These are phyloP conservation scores for Streptopelia turtur DNA, from an alignment of 2,797 vertebrate species.

Conservation along the genomic window DNA sequence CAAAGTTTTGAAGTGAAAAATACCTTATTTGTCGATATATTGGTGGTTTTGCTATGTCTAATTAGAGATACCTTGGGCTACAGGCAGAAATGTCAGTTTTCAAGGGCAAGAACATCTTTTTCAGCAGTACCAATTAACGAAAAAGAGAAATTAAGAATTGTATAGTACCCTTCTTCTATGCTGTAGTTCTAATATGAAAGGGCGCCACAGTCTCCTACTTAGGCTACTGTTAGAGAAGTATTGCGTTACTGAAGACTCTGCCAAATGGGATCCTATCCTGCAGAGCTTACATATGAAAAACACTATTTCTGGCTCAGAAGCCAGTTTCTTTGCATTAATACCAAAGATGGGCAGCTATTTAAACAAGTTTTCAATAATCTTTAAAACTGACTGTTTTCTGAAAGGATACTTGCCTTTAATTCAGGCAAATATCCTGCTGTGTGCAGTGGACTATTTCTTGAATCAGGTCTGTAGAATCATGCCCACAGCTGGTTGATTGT, in stretches of 20 bases:
- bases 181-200: neutral
- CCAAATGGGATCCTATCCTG: neutral
- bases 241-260: neutral
- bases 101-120: conserved; percentile 11
- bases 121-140: neutral
- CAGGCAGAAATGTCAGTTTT: neutral
- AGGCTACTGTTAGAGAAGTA: neutral
- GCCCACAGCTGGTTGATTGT: neutral
- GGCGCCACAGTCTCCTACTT: neutral
- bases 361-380: neutral
- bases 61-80: neutral
- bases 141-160: neutral
- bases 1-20: neutral
- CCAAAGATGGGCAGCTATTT: neutral
- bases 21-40: neutral
- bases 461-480: neutral
- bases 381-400: neutral
- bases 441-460: neutral
- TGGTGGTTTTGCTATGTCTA: neutral
- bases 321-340: neutral
- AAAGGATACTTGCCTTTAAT: neutral
- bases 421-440: neutral
- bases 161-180: neutral
- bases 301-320: neutral
- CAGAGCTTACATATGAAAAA: neutral